Evolutionary conservation across 2,113 vertebrate species (phyloP).

Genomic region (Laticauda colubrina): DNA sequence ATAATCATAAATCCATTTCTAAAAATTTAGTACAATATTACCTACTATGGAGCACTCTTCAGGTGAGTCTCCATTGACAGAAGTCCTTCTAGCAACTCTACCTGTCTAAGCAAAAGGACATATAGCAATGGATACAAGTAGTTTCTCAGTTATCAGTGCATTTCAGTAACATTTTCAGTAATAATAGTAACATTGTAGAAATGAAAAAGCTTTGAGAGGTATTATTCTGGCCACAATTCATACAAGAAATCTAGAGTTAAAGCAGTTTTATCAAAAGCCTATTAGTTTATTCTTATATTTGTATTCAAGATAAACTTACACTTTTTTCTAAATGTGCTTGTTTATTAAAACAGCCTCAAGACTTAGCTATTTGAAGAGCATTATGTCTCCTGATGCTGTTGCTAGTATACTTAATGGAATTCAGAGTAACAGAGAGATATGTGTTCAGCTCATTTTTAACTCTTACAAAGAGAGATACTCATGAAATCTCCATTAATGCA

Average conservation of each 20-base stretch:
- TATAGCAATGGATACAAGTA: neutral
- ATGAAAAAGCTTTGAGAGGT: neutral
- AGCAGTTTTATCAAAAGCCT: neutral
- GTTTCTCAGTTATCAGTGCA: neutral
- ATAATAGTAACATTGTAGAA: neutral
- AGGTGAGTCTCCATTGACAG: neutral
- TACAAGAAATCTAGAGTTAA: neutral
- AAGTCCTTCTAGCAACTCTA: neutral
- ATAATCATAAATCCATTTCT: neutral
- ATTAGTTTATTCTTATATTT: neutral
- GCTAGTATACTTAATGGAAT: neutral
- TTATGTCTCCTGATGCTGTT: neutral
- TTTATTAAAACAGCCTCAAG: neutral
- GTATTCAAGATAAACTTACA: neutral
- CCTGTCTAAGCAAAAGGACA: neutral
- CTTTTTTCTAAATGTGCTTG: neutral
- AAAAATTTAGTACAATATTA: neutral
- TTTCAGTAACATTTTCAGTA: neutral
- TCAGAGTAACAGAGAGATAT: neutral
- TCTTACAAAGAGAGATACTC: neutral
- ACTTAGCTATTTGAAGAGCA: neutral
- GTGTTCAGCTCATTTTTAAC: neutral
- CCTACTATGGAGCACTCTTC: neutral
- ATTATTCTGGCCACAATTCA: neutral
- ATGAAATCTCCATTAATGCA: neutral